Evolutionary conservation across 37 sponge, comb jelly and placozoan species (phyloP).

Genomic region (Beroe forskalii): DNA sequence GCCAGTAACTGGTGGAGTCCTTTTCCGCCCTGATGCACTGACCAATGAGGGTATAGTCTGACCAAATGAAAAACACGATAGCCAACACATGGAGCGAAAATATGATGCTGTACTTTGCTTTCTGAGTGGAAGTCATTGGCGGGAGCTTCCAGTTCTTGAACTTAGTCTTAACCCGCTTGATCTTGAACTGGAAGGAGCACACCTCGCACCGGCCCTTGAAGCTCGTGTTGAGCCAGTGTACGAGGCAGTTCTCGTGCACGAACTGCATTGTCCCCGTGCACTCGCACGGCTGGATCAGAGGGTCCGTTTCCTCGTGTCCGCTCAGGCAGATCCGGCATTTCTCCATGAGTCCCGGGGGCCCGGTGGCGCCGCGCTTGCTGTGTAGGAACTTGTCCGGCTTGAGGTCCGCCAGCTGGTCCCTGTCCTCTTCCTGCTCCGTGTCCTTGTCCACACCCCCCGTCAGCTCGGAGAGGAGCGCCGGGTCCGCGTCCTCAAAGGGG

Average conservation of each 20-base stretch:
- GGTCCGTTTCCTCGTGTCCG: conserved; percentile 57
- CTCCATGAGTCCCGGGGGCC: neutral
- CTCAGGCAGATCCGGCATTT: conserved; percentile 56
- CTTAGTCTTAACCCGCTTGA: neutral
- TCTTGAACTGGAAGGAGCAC: conserved; percentile 58
- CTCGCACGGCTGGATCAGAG: conserved; percentile 55
- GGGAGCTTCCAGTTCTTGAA: conserved; percentile 38
- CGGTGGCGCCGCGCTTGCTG: neutral
- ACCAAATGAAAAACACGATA: conserved; percentile 48
- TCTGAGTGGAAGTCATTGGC: conserved; percentile 61
- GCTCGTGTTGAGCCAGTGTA: conserved; percentile 55
- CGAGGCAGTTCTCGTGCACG: conserved; percentile 34
- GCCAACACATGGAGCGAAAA: conserved; percentile 38
- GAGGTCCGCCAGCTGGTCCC: neutral
- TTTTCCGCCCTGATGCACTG: conserved; percentile 42
- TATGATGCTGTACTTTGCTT: conserved; percentile 56
- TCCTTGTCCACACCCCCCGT: neutral
- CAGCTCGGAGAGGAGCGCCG: conserved; percentile 13
- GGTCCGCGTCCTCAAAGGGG: conserved; percentile 40
- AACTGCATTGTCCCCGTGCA: conserved; percentile 57
- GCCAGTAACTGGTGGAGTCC: conserved; percentile 38
- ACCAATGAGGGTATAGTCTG: conserved; percentile 49
- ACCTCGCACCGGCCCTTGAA: conserved; percentile 58
- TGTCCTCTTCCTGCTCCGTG: neutral
- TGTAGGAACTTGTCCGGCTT: neutral